A percentile compares a stretch with the other conserved stretches of the same genome.
Evolutionary conservation across 2,797 vertebrate species (phyloP).

Genomic region (Hippoglossus hippoglossus): DNA sequence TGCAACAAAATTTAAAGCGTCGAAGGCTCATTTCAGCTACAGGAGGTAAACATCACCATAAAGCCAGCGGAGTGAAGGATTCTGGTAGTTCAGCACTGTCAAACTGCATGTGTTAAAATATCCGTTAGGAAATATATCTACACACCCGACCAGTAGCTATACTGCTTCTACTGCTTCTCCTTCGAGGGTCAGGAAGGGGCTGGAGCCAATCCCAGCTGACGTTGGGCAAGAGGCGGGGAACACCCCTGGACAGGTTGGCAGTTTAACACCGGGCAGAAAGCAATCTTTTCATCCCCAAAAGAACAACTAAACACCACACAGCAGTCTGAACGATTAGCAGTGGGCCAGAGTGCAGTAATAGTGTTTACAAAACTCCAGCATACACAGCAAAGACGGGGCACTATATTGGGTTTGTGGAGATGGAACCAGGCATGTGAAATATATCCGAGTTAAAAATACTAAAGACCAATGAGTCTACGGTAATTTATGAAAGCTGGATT

Average conservation of each 20-base stretch:
- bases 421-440: too few relatives aligned
- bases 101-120: background rate
- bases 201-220: background rate
- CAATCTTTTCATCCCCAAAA: slow-evolving; percentile 7
- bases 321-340: slow-evolving; percentile 1
- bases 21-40: background rate
- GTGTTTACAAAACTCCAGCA: background rate
- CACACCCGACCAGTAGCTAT: background rate
- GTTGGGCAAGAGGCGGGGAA: background rate
- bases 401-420: too few relatives aligned
- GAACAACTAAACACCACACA: background rate
- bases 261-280: background rate
- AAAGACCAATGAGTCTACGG: too few relatives aligned
- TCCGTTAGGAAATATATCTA: background rate
- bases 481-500: too few relatives aligned
- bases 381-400: too few relatives aligned
- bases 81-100: background rate
- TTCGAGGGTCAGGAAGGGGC: background rate
- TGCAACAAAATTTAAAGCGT: slow-evolving; percentile 1
- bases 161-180: background rate
- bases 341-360: background rate
- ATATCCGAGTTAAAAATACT: too few relatives aligned
- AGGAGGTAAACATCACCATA: background rate
- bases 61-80: background rate
- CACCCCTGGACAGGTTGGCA: too few relatives aligned